Evolutionary conservation across 2,888 invertebrate species (phyloP).

Genomic region (Parnassius orleans): DNA sequence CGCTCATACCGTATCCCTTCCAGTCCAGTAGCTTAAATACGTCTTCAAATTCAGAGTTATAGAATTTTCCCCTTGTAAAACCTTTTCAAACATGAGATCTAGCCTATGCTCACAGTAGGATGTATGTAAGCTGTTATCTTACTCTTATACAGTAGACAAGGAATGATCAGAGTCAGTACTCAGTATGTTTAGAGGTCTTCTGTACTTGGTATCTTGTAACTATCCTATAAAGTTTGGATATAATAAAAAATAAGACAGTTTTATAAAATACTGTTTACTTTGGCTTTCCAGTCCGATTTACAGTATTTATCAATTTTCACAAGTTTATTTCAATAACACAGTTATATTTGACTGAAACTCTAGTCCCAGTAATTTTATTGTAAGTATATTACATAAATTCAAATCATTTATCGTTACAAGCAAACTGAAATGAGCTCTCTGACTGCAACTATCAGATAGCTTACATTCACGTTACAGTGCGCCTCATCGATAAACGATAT

Average conservation of each 20-base stretch:
- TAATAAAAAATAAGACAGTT: constrained; percentile 30
- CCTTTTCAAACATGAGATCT: too few species aligned
- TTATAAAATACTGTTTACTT: constrained; percentile 80
- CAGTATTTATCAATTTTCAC: constrained; percentile 73
- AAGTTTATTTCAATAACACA: constrained; percentile 74
- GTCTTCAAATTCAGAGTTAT: too few species aligned
- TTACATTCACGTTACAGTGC: constrained; percentile 45
- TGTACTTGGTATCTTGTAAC: too few species aligned
- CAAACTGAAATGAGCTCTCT: constrained; percentile 46
- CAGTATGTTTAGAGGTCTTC: too few species aligned
- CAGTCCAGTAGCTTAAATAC: too few species aligned
- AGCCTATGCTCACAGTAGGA: too few species aligned
- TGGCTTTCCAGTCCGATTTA: constrained; percentile 79
- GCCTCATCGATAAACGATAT: constrained; percentile 49
- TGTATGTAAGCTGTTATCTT: too few species aligned
- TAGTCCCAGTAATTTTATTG: constrained; percentile 58
- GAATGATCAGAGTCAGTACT: too few species aligned
- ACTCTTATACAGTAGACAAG: too few species aligned
- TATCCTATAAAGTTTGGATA: background rate
- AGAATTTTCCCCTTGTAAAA: too few species aligned
- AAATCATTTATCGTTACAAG: constrained; percentile 53
- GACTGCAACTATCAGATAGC: constrained; percentile 39
- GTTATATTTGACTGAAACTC: constrained; percentile 67
- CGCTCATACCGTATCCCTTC: too few species aligned
- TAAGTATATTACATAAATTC: constrained; percentile 65